These are phyloP conservation scores for Pogonognathellus flavescens DNA, from an alignment of 1,140 invertebrate species.

Conservation along the genomic window DNA sequence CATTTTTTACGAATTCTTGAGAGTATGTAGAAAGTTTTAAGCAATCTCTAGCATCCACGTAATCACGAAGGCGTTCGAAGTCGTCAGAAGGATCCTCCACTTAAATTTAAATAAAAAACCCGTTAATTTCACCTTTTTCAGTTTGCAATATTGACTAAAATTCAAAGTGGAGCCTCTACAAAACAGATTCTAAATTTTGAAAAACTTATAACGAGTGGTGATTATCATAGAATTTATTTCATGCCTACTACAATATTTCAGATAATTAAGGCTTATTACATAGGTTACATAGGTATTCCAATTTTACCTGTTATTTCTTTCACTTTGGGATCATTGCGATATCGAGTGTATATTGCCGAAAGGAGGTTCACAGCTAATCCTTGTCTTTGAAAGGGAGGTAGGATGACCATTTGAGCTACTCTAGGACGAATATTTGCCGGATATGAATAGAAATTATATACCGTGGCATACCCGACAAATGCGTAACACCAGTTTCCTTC, in stretches of 20 bases:
- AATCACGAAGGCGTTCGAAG: slow-evolving; percentile 90
- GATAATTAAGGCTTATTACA: no score
- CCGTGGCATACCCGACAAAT: slow-evolving; percentile 88
- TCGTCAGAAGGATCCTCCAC: slow-evolving; percentile 93
- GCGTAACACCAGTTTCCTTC: slow-evolving; percentile 79
- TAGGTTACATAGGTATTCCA: no score
- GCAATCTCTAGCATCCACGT: slow-evolving; percentile 86
- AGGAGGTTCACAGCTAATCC: slow-evolving; percentile 86
- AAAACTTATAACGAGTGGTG: no score
- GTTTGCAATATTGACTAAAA: no score
- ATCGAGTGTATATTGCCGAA: slow-evolving; percentile 84
- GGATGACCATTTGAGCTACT: slow-evolving; percentile 90
- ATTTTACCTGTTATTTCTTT: slow-evolving; percentile 86
- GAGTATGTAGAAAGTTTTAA: slow-evolving; percentile 78
- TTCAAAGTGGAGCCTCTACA: no score
- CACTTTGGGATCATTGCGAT: slow-evolving; percentile 78
- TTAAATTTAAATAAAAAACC: no score
- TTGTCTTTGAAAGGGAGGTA: slow-evolving; percentile 89
- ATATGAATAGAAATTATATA: slow-evolving; percentile 96
- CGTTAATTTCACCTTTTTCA: no score
- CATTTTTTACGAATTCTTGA: slow-evolving; percentile 77
- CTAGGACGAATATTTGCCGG: slow-evolving; percentile 87
- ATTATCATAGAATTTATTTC: no score
- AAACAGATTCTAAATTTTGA: no score
- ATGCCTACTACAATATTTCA: no score